Conservation (phyloP, 2,797 vertebrate species). For the Tinamus major region DNA sequence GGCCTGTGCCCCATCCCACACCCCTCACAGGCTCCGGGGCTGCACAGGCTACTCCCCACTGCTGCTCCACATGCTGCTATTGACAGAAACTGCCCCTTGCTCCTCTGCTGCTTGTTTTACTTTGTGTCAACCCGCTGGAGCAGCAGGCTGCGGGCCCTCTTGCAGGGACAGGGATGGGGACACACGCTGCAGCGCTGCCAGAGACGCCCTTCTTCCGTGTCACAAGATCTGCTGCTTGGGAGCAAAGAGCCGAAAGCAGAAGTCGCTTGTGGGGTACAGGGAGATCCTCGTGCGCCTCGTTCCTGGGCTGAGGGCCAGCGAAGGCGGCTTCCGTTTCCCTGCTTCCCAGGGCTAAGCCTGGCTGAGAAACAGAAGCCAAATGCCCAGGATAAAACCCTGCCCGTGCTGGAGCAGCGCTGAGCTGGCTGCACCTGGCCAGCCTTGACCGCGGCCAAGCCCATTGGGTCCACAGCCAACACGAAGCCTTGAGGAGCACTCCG, state of each 20-base stretch:
- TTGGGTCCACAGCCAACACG: too few species aligned
- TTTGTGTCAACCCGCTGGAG: slow-evolving; percentile 71
- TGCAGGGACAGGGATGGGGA: neutral
- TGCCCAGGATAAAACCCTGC: slow-evolving; percentile 35
- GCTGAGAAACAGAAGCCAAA: slow-evolving; percentile 49
- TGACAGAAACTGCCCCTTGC: slow-evolving; percentile 58
- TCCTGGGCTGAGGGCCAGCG: slow-evolving; percentile 21
- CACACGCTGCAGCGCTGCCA: slow-evolving; percentile 27
- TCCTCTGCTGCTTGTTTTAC: slow-evolving; percentile 43
- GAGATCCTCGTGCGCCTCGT: slow-evolving; percentile 66
- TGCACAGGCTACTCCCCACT: too few species aligned
- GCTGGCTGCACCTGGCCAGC: neutral
- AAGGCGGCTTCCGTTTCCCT: slow-evolving; percentile 35
- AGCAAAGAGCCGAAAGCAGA: slow-evolving; percentile 66
- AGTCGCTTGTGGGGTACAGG: slow-evolving; percentile 42
- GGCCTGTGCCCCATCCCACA: too few species aligned
- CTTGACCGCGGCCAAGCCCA: neutral
- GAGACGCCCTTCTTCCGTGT: slow-evolving; percentile 40
- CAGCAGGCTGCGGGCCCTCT: slow-evolving; percentile 51
- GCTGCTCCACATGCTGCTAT: neutral
- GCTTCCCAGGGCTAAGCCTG: slow-evolving; percentile 56
- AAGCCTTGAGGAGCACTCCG: neutral
- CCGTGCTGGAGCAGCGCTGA: neutral
- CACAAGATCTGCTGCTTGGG: slow-evolving; percentile 43
- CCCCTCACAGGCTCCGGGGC: too few species aligned